Evolutionary conservation across 2,113 vertebrate species (phyloP), one percentile per base, ranked within the genome.

Genomic region (Heterocephalus glaber): DNA sequence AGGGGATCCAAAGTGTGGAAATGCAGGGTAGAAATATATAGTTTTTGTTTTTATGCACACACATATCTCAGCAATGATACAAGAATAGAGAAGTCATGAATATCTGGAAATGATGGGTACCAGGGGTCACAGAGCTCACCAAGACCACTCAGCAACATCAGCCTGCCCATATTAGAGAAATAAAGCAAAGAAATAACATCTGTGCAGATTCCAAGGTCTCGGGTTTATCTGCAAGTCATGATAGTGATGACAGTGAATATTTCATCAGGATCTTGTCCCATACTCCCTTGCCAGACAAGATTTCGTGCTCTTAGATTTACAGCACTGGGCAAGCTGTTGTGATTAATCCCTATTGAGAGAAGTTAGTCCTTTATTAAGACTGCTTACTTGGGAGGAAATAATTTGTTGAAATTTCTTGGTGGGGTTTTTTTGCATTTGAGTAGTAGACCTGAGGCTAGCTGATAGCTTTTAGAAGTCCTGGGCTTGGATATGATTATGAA

Each of bases 1-100:
- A 95, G 93, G 96, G 86, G 86, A 85, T 88, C 96, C 97, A 86
- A 61, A 72, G 61, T 85, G 44, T 92, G 41, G 86, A 93, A 85
- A 79, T 68, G 63, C 7, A 0, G 52, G 60, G 30, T 88, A 35
- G 90, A 89, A 93, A 96, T 96, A 88, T 13, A 93, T 76, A 88
- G 76, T 88, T 95, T 97, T 95, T 93, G 68, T 92, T 68, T 94
- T 80, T 88, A 95, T 88, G 90, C 70, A 80, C 68, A 61, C 47
- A 82, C 58, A 38, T 54, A 22, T 77, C 84, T 95, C 63, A 60
- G 77, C 2, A 0, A 41, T 44, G 35, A 58, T 28, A 16, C 54
- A 56, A 81, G 63, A 87, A 38, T 47, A 76, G 61, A 94, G 74
- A 86, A 93, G 77, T 93, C 28, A 33, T 47, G 44, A 93, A 19